Base-by-base conservation (phyloP, 2,797 vertebrate species). In the Clarias laeviceps region DNA sequence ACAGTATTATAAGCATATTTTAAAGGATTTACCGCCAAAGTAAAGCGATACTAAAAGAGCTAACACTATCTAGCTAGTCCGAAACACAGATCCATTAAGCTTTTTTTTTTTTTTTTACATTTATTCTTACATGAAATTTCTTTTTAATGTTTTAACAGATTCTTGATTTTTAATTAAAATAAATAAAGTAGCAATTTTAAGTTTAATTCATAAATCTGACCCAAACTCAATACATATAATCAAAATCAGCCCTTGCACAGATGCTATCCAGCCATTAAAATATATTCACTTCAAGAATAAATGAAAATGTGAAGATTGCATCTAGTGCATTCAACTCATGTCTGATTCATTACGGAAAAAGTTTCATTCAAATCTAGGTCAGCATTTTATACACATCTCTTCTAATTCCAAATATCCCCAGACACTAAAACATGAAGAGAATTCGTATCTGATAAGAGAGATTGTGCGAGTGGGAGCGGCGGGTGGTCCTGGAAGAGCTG, bases 401-500 rank as follows among this genome's bases (percentile, higher is more conserved):
- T 12, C 17, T 73, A 72, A 70, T 68, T 22, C 22, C 20, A 79
- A 84, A 72, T 50, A 65, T 34, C 5, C 32, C 62, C 69, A 82
- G 15, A 80, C 2, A 3, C 62, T 61, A 17, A 80, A 50, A 20
- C 37, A 65, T 40, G 73, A 86, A 56, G 76, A 29, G 18, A 50
- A 65, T 20, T 56, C 20, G 24, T 54, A 50, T 83, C 65, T 80
- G 85, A 87, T 78, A 50, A 34, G 27, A 81, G 77, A 77, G 80
- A 81, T 65, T 84, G 73, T 64, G 65, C 17, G 15, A 78, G 82
- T 64, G 29, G 59, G 59, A 83, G 57, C 88, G 54, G 78, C 78
- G 64, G 86, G 85, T 61, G 84, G 85, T 84, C 70, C 57, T 40
- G 80, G 87, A 84, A 88, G 87, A 15, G 88, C 89, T 90, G 87